These are phyloP conservation scores for Eudasyphora cyanicolor DNA, from an alignment of 2,888 invertebrate genomes.

Conservation along the genomic window DNA sequence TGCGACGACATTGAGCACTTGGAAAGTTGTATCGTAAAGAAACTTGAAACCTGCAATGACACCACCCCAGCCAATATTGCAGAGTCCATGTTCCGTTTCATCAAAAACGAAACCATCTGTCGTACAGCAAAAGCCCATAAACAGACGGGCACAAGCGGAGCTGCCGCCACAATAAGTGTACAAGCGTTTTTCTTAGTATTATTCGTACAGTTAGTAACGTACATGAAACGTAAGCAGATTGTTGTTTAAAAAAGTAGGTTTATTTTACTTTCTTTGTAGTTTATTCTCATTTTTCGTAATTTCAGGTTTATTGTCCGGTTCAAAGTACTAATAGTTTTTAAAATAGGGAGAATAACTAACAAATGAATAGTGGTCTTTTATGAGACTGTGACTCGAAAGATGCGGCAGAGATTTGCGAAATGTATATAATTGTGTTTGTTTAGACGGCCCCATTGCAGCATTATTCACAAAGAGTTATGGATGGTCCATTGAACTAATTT, in stretches of 20 bases:
- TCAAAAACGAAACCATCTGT: constrained; percentile 76
- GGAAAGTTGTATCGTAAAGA: constrained; percentile 74
- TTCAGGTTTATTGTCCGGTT: constrained; percentile 30
- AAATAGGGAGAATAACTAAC: background rate
- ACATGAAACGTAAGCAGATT: constrained; percentile 41
- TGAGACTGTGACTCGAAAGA: background rate
- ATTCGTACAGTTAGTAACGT: constrained; percentile 37
- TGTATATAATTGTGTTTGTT: too few relatives aligned
- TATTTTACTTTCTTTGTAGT: background rate
- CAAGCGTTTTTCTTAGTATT: constrained; percentile 19
- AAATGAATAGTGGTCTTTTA: background rate
- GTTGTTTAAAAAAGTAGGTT: background rate
- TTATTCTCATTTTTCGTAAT: background rate
- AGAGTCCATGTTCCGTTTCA: constrained; percentile 78
- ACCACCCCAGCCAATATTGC: constrained; percentile 77
- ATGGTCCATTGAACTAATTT: too few relatives aligned
- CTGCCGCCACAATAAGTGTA: constrained; percentile 19
- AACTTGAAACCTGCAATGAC: constrained; percentile 74
- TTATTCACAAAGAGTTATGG: too few relatives aligned
- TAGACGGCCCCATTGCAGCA: too few relatives aligned
- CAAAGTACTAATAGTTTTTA: constrained; percentile 22
- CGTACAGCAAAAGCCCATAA: constrained; percentile 66
- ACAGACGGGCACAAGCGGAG: constrained; percentile 28
- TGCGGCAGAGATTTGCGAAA: too few relatives aligned
- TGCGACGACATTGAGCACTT: constrained; percentile 75